Evolutionary conservation across 2,888 invertebrate species (phyloP).

Genomic region (Molorchus minor): DNA sequence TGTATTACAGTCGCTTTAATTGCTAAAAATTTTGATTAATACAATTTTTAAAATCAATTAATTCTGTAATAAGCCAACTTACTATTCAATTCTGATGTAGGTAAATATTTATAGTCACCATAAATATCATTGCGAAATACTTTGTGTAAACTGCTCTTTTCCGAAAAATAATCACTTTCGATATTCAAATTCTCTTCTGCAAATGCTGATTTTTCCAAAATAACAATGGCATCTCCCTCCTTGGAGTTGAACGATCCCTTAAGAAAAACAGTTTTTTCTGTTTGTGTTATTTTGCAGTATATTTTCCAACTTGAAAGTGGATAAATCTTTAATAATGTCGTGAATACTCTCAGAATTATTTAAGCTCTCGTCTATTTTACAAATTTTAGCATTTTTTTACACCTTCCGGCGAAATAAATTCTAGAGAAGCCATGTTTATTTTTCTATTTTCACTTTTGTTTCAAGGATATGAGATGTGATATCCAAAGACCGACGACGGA

Average conservation of each 20-base stretch:
- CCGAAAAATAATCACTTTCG: slow-evolving; percentile 68
- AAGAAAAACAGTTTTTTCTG: slow-evolving; percentile 75
- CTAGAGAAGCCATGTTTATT: slow-evolving; percentile 33
- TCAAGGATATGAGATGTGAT: too few species aligned
- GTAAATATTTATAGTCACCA: slow-evolving; percentile 80
- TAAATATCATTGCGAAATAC: slow-evolving; percentile 86
- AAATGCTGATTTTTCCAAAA: slow-evolving; percentile 86
- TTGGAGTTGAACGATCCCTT: slow-evolving; percentile 74
- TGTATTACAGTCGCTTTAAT: slow-evolving; percentile 90
- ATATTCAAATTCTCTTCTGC: slow-evolving; percentile 69
- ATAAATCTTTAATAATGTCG: slow-evolving; percentile 64
- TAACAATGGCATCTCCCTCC: slow-evolving; percentile 73
- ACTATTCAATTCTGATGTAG: slow-evolving; percentile 66
- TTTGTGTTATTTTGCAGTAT: slow-evolving; percentile 78
- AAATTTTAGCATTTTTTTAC: slow-evolving; percentile 39
- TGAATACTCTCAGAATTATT: slow-evolving; percentile 47
- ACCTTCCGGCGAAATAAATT: slow-evolving; percentile 26
- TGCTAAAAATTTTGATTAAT: slow-evolving; percentile 63
- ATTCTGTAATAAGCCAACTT: too few species aligned
- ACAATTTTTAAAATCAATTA: slow-evolving; percentile 7
- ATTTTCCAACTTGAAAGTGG: slow-evolving; percentile 72
- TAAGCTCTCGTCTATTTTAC: slow-evolving; percentile 38
- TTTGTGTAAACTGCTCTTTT: slow-evolving; percentile 68
- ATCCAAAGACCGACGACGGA: too few species aligned
- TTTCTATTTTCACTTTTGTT: slow-evolving; percentile 2